phyloP scores from a whole-genome alignment of 2,888 invertebrate species.

The Netelia melanura region DNA sequence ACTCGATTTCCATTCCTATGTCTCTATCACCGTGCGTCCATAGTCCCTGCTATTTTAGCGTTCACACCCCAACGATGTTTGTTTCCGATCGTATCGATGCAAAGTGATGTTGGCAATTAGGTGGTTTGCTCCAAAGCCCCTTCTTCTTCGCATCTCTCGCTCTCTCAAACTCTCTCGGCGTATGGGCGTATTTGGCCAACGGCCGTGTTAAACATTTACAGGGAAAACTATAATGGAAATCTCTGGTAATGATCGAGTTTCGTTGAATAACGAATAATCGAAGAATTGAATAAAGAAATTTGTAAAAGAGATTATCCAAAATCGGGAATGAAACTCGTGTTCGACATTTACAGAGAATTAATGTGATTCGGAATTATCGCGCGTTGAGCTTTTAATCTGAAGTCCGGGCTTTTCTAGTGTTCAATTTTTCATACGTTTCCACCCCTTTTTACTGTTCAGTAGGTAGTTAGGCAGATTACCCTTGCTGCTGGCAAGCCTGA shows the following conservation, averaged over 20 bases:
- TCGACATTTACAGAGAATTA: not conserved
- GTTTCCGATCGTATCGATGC: slow-evolving; percentile 41
- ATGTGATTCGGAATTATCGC: not conserved
- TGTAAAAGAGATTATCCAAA: too few relatives aligned
- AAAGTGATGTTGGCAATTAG: slow-evolving; percentile 51
- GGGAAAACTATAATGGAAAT: not conserved
- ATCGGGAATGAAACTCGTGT: not conserved
- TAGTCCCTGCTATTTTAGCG: slow-evolving; percentile 34
- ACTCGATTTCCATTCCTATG: slow-evolving; percentile 56
- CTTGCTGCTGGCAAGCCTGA: not conserved
- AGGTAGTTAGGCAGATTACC: not conserved
- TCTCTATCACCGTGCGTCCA: slow-evolving; percentile 18
- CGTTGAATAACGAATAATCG: not conserved
- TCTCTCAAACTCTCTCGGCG: too few relatives aligned
- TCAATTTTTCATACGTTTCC: slow-evolving; percentile 1
- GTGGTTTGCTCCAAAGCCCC: slow-evolving; percentile 9
- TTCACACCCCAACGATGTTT: slow-evolving; percentile 44
- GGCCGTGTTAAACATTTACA: not conserved
- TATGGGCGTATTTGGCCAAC: too few relatives aligned
- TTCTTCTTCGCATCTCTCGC: not conserved
- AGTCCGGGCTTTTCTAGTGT: slow-evolving; percentile 6
- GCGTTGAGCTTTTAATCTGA: slow-evolving; percentile 8
- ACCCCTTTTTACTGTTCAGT: not conserved
- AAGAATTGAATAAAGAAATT: too few relatives aligned
- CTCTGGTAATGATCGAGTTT: not conserved